Conservation (phyloP, 2,888 invertebrate species). For the Drosophila hamatofila region DNA sequence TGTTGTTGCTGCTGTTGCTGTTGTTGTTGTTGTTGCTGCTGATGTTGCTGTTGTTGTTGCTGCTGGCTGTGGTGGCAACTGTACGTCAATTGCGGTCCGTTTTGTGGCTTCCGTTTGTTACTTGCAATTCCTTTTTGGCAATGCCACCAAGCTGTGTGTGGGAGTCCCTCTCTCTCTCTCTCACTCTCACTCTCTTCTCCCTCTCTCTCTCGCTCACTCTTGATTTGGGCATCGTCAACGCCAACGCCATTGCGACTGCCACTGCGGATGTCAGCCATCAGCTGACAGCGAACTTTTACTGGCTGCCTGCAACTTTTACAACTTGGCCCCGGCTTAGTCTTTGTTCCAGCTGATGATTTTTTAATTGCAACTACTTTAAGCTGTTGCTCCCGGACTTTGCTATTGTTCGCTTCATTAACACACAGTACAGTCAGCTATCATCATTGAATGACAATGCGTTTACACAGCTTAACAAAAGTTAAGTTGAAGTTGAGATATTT, state of each 20-base stretch:
- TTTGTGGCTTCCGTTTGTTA: conserved; percentile 76
- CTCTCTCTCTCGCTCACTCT: background rate
- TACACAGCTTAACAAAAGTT: background rate
- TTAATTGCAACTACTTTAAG: conserved; percentile 70
- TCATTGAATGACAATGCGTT: conserved; percentile 46
- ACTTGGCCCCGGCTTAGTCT: conserved; percentile 47
- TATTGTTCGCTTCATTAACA: conserved; percentile 64
- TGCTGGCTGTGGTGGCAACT: conserved; percentile 56
- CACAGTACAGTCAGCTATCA: conserved; percentile 31
- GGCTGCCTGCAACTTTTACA: conserved; percentile 61
- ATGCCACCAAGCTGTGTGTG: conserved; percentile 20
- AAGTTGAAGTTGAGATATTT: background rate
- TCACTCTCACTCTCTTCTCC: background rate
- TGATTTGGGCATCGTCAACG: conserved; percentile 31
- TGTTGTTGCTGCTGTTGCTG: conserved; percentile 16
- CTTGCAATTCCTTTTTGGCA: conserved; percentile 73
- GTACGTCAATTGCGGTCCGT: conserved; percentile 79
- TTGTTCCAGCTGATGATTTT: conserved; percentile 74
- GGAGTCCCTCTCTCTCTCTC: background rate
- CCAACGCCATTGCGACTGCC: conserved; percentile 12
- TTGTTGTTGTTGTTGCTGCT: conserved; percentile 10
- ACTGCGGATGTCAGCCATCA: conserved; percentile 70
- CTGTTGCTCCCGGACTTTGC: conserved; percentile 33
- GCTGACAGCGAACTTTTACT: conserved; percentile 59
- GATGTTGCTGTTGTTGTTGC: conserved; percentile 14